These are phyloP conservation scores for Lepidothrix coronata DNA, from an alignment of 2,113 vertebrate species.

Conservation along the genomic window DNA sequence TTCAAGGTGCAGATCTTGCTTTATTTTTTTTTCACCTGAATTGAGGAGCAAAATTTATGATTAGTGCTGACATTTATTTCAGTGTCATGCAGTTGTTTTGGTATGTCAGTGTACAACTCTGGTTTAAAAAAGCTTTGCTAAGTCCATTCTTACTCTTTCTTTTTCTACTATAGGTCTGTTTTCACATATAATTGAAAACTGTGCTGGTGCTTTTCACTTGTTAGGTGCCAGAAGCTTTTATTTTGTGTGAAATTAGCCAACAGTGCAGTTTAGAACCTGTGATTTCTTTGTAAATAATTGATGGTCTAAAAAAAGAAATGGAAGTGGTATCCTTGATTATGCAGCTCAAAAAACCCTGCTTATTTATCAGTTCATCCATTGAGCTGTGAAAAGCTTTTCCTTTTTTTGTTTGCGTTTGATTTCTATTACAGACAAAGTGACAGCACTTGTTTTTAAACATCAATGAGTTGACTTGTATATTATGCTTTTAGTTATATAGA, in stretches of 20 bases:
- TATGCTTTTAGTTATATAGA: neutral
- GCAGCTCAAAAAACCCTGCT: accelerated
- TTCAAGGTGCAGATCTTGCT: neutral
- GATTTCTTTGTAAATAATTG: neutral
- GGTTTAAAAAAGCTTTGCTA: neutral
- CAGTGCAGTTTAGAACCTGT: neutral
- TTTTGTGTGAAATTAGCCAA: neutral
- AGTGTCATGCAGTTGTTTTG: neutral
- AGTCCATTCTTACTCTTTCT: neutral
- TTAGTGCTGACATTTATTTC: neutral
- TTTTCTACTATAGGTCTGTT: neutral
- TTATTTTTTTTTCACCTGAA: neutral
- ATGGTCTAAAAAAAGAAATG: neutral
- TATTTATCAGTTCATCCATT: neutral
- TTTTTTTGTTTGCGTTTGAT: neutral
- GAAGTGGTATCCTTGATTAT: neutral
- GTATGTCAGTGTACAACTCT: neutral
- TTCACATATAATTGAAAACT: neutral
- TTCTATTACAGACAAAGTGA: neutral
- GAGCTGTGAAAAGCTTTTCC: neutral
- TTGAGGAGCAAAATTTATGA: neutral
- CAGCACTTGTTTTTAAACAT: neutral
- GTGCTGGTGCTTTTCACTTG: neutral
- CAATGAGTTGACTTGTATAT: neutral
- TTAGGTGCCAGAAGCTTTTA: neutral